Conservation (phyloP, 2,797 vertebrate species). For the Spheniscus humboldti region DNA sequence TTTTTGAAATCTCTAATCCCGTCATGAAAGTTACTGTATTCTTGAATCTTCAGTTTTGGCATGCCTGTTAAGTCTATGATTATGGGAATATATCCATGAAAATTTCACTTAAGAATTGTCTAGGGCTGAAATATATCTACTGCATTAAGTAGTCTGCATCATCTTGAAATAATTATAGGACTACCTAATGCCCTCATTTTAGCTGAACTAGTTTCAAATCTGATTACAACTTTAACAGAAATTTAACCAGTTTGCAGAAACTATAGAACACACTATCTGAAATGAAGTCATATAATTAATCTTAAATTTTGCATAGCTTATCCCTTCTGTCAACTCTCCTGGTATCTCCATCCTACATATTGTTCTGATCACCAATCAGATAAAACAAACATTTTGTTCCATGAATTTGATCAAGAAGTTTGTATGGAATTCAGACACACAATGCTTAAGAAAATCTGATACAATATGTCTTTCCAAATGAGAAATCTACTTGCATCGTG, state of each 20-base stretch:
- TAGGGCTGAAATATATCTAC: neutral
- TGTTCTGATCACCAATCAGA: neutral
- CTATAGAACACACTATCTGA: neutral
- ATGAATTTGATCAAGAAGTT: neutral
- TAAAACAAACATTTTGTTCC: neutral
- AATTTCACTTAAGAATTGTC: constrained; percentile 3
- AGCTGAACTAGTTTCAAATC: neutral
- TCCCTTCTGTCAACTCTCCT: neutral
- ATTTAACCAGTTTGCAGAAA: neutral
- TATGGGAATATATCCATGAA: constrained; percentile 11
- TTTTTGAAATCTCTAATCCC: neutral
- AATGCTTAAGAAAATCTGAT: neutral
- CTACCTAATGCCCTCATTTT: neutral
- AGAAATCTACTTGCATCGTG: neutral
- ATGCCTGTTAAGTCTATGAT: constrained; percentile 16
- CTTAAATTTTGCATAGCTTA: neutral
- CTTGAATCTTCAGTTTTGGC: neutral
- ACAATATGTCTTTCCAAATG: neutral
- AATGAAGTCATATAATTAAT: neutral
- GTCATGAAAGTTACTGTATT: neutral
- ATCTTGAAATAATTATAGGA: neutral
- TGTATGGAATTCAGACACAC: neutral
- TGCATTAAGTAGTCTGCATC: neutral
- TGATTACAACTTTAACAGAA: neutral
- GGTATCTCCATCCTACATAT: neutral